Percentiles rank a stretch among this genome's conserved stretches.
phyloP scores from a whole-genome alignment of 2,888 invertebrate genomes.

The Escarpia spicata region DNA sequence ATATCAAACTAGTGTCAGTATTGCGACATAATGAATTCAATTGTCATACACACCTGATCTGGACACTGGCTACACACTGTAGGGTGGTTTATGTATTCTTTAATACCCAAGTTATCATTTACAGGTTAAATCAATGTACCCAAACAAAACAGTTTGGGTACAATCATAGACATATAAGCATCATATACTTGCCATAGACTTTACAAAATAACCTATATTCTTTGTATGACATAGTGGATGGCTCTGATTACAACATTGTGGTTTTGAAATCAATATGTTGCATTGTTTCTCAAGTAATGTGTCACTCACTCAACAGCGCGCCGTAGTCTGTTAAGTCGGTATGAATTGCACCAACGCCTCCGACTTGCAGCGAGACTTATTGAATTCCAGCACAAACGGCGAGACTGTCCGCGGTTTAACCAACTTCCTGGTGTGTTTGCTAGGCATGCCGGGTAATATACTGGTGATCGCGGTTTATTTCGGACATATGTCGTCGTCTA shows the following conservation, averaged over 20 bases:
- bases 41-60: background rate
- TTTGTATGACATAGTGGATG: background rate
- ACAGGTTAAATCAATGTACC: background rate
- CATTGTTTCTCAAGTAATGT: background rate
- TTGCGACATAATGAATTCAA: background rate
- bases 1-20: background rate
- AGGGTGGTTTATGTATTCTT: background rate
- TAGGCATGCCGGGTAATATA: background rate
- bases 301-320: background rate
- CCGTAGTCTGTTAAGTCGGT: background rate
- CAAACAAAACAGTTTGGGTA: background rate
- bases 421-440: background rate
- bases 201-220: background rate
- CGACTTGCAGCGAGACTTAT: background rate
- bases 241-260: background rate
- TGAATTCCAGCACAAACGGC: background rate
- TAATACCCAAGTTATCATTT: no score
- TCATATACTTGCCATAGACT: background rate
- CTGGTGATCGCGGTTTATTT: background rate
- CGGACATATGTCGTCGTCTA: background rate
- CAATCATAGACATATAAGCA: background rate
- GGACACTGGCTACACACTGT: background rate
- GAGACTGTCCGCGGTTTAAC: background rate
- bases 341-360: background rate
- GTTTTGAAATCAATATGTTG: background rate